Evolutionary conservation across 2,888 invertebrate species (phyloP).

Genomic region (Nomada hirtipes): DNA sequence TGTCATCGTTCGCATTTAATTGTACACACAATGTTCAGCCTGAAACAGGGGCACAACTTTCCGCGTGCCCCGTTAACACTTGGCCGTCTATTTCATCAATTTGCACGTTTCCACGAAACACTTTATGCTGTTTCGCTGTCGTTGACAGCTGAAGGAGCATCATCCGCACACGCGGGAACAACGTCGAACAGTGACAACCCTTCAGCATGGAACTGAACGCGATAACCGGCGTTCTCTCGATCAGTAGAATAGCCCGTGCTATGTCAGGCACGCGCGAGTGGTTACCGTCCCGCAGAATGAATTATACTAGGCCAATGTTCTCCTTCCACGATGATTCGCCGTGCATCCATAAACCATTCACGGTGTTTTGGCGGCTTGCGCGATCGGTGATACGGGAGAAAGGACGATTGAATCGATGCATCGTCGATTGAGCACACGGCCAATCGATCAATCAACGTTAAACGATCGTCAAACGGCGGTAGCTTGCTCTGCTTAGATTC

Average conservation of each 20-base stretch:
- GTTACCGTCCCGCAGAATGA: constrained; percentile 54
- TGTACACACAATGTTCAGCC: neutral
- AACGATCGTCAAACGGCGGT: constrained; percentile 67
- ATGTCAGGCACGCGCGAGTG: constrained; percentile 61
- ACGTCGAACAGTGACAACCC: constrained; percentile 33
- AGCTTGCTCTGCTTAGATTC: constrained; percentile 48
- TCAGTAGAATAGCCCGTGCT: constrained; percentile 49
- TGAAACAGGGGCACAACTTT: neutral
- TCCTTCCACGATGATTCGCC: constrained; percentile 54
- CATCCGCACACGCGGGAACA: constrained; percentile 1
- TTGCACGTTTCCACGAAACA: too few relatives aligned
- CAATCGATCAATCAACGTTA: constrained; percentile 73
- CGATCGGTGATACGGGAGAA: constrained; percentile 40
- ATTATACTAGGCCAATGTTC: constrained; percentile 55
- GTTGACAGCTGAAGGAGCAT: constrained; percentile 30
- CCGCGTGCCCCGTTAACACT: too few relatives aligned
- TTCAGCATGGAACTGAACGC: constrained; percentile 12
- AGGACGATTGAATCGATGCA: constrained; percentile 29
- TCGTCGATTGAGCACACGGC: constrained; percentile 58
- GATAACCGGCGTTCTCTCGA: constrained; percentile 26
- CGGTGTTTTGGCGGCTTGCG: constrained; percentile 64
- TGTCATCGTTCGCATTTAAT: neutral
- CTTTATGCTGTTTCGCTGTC: neutral
- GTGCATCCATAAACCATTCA: constrained; percentile 70
- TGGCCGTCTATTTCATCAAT: constrained; percentile 1